A percentile compares a stretch with the other conserved stretches of the same genome.
Evolutionary conservation across 2,797 vertebrate genomes (phyloP).

Genomic region (Scyliorhinus canicula): DNA sequence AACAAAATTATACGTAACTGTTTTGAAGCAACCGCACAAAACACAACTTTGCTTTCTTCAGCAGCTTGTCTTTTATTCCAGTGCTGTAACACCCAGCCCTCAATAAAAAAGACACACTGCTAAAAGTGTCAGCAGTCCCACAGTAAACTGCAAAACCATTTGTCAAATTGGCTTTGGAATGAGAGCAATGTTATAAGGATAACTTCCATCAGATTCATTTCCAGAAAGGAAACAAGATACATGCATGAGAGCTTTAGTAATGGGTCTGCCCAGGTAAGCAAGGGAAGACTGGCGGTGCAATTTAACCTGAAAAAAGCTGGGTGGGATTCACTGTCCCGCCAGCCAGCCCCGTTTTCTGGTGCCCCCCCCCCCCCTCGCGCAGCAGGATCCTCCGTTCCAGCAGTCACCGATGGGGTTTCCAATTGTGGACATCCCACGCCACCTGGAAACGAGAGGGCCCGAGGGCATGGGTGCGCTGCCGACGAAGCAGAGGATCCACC

Average conservation of each 20-base stretch:
- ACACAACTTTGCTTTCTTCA: neutral
- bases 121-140: neutral
- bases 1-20: neutral
- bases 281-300: too few species aligned
- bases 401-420: too few species aligned
- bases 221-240: neutral
- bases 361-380: too few species aligned
- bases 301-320: too few species aligned
- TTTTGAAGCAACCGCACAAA: neutral
- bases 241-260: too few species aligned
- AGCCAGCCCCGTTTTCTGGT: too few species aligned
- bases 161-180: neutral
- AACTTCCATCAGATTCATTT: neutral
- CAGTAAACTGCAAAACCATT: neutral
- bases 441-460: too few species aligned
- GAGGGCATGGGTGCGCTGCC: too few species aligned
- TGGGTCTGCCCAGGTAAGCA: neutral
- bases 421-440: too few species aligned
- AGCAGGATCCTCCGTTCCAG: too few species aligned
- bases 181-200: neutral
- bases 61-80: neutral
- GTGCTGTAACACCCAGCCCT: neutral
- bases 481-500: too few species aligned
- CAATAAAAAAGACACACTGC: neutral
- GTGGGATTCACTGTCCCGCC: too few species aligned